Base-by-base conservation (phyloP, 2,113 vertebrate species). In the Zapornia atra region DNA sequence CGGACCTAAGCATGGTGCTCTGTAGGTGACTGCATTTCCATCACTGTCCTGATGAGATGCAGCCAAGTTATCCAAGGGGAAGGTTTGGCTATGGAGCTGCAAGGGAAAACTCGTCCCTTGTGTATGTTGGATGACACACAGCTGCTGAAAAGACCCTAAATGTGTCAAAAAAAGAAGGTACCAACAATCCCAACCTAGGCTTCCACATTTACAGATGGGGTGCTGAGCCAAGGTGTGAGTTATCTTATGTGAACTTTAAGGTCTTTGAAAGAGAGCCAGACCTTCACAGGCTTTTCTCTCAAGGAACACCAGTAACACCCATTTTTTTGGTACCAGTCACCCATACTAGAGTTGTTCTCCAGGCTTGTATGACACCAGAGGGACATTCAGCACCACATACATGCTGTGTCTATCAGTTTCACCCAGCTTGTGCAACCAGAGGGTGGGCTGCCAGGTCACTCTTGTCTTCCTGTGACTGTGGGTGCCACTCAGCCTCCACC, bases 41-140 rank as follows among this genome's bases (percentile, higher is more conserved):
- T 5, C 3, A 0, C n/a, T 51, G 50, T 9, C 57, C 54, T 2
- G 3, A 34, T 0, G 10, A 72, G 59, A 9, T 26, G n/a, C 11
- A 14, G 40, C 2, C 1, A 4, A 70, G 60, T 57, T 57, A 31
- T 29, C 80, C 25, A 40, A 20, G 22, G 16, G 4, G 29, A 50
- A 38, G 33, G n/a, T 79, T 50, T 40, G 15, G 28, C 61, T 51
- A 79, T 38, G 0, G 2, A 56, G 61, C 61, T 88, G 71, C 68
- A 88, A 69, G 46, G 40, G 59, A 48, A 69, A 76, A 50, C 24
- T 94, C 10, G 29, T 12, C 33, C 36, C 53, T 33, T 48, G 42
- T 42, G 26, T 28, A 6, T 7, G 13, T 7, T 78, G 66, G 28
- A 20, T 59, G 78, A 19, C 73, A 82, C 18, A 18, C 2, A n/a